A percentile compares a stretch with the other conserved stretches of the same genome.
Conservation (phyloP, 2,113 vertebrate species). For the Campylomormyrus numenius region DNA sequence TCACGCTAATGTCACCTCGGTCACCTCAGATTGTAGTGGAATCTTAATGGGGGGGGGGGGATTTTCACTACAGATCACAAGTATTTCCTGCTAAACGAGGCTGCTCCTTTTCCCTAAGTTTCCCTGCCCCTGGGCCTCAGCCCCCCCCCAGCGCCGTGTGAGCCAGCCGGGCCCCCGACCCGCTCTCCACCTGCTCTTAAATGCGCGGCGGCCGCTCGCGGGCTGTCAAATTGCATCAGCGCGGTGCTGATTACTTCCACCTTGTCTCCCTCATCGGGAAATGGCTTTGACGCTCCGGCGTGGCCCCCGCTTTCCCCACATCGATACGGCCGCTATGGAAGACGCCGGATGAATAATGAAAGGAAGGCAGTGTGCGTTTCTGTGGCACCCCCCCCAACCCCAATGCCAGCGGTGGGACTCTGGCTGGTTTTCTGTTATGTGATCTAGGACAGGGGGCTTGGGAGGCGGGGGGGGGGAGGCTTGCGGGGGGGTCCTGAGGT, state of each 20-base stretch:
- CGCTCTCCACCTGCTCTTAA: conserved; percentile 51
- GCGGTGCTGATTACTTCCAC: conserved; percentile 70
- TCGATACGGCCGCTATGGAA: conserved; percentile 67
- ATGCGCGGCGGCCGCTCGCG: conserved; percentile 57
- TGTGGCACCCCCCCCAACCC: conserved; percentile 22
- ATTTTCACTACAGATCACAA: not conserved
- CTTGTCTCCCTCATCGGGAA: conserved; percentile 70
- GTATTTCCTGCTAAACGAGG: not conserved
- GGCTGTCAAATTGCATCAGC: conserved; percentile 69
- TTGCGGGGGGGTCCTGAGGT: not conserved
- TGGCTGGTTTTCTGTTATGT: not conserved
- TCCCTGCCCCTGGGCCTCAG: not conserved
- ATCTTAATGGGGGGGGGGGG: not conserved
- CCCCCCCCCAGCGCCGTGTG: conserved; percentile 40
- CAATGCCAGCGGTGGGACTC: not conserved
- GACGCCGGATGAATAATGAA: conserved; percentile 70
- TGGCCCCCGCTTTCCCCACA: conserved; percentile 62
- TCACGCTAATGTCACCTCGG: not conserved
- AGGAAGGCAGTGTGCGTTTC: conserved; percentile 45
- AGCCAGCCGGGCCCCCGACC: conserved; percentile 32
- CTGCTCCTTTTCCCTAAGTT: not conserved
- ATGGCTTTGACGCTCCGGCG: conserved; percentile 66
- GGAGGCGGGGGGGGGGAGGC: not conserved
- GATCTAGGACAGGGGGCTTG: not conserved
- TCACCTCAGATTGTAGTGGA: not conserved